Base-by-base conservation (phyloP, 1,140 invertebrate species). In the Drosophila bocki region DNA sequence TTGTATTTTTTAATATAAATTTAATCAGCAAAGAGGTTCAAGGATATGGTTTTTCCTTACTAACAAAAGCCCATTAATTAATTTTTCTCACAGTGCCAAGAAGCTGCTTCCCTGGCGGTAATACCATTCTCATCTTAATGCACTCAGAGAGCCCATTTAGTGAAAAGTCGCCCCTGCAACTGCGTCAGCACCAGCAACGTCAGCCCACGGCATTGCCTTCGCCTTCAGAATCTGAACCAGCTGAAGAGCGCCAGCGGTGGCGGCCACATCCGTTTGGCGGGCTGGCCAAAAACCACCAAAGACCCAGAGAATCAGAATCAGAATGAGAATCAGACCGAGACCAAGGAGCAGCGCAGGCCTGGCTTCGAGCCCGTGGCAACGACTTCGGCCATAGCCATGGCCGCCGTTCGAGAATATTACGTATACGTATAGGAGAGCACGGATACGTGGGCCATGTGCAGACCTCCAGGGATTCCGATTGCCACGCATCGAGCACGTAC, bases 41-140 rank as follows among this genome's bases (percentile, higher is more conserved):
- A 29, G 26, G 26, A 29, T 29, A 29, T 29, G 26, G 5, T 5
- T 5, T 29, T 29, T 29, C 26, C 26, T 29, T 29, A 29, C 26
- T 6, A 44, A 22, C 13, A 35, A 53, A 54, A 8, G 11, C 13
- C 3, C 2, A 7, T 41, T 8, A 7, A 17, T 54, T 15, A 12
- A 22, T 9, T 7, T 61, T 64, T 61, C 39, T 26, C 15, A 11
- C 62, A 33, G 62, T 65, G 62, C 15, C 17, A 12, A 12, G 7
- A 7, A 33, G 59, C 13, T 13, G 59, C 50, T 48, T 11, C 63
- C 15, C 69, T 42, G 75, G 60, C 61, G 58, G 80, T 78, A 88
- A 90, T 84, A 69, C 78, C 80, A 80, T 81, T 88, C 83, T 88
- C 85, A 78, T 88, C 80, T 75, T 88, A 88, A 88, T 88, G 84